phyloP scores from a whole-genome alignment of 2,797 vertebrate genomes.

The Micropoecilia bifurca region DNA sequence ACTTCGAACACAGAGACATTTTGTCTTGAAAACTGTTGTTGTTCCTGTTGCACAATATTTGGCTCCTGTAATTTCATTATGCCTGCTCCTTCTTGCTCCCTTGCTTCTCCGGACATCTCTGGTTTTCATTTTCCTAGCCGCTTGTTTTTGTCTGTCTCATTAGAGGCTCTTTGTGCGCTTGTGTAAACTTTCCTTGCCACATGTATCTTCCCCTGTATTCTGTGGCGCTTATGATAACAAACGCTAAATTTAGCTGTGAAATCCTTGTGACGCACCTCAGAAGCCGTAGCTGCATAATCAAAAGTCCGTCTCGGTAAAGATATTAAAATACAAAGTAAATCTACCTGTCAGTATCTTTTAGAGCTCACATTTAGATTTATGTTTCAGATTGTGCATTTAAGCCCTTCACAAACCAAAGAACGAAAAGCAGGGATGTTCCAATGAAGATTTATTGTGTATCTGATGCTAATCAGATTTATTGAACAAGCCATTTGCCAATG shows the following conservation, averaged over 20 bases:
- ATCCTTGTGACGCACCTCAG: slow-evolving; percentile 43
- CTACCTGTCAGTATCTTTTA: background rate
- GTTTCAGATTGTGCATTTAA: background rate
- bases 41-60: slow-evolving; percentile 73
- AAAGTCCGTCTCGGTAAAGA: slow-evolving; percentile 7
- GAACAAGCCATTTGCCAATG: background rate
- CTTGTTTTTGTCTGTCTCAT: slow-evolving; percentile 51
- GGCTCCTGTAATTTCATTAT: slow-evolving; percentile 68
- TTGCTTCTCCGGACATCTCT: slow-evolving; percentile 30
- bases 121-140: slow-evolving; percentile 50
- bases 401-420: background rate
- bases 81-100: slow-evolving; percentile 36
- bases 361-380: background rate
- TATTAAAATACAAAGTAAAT: slow-evolving; percentile 2
- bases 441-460: background rate
- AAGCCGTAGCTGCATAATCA: slow-evolving; percentile 45
- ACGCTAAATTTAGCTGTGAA: slow-evolving; percentile 53
- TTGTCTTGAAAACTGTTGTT: slow-evolving; percentile 62
- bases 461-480: background rate
- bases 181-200: slow-evolving; percentile 26
- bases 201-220: slow-evolving; percentile 18
- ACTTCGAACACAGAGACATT: slow-evolving; percentile 44
- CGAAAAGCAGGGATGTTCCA: background rate
- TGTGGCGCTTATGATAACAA: slow-evolving; percentile 60
- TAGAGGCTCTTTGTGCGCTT: slow-evolving; percentile 12